Evolutionary conservation across 2,888 invertebrate species (phyloP).

Genomic region (Silvanus unidentatus): DNA sequence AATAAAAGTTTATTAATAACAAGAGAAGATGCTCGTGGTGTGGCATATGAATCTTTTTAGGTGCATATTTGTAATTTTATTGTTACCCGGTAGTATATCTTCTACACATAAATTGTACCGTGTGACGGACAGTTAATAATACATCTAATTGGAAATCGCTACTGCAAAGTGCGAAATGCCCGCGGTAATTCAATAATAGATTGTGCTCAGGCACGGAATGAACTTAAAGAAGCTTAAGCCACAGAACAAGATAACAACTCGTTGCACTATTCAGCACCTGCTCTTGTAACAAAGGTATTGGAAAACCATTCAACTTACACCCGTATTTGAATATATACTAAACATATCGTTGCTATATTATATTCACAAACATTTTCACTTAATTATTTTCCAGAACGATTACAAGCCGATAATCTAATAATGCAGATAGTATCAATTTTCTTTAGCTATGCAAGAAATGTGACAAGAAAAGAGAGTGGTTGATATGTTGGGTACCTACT

Average conservation of each 20-base stretch:
- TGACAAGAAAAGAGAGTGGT: too few species aligned
- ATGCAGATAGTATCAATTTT: too few species aligned
- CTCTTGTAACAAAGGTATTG: background rate
- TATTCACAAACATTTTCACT: slow-evolving; percentile 2
- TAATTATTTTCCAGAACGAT: slow-evolving; percentile 1
- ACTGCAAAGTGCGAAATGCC: slow-evolving; percentile 24
- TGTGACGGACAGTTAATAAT: slow-evolving; percentile 32
- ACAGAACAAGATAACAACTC: slow-evolving; percentile 1
- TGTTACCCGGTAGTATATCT: too few species aligned
- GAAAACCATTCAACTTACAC: too few species aligned
- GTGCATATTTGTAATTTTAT: too few species aligned
- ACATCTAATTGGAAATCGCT: slow-evolving; percentile 38
- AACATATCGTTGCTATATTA: background rate
- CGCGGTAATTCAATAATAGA: slow-evolving; percentile 25
- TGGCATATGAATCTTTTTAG: too few species aligned
- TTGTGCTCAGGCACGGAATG: slow-evolving; percentile 25
- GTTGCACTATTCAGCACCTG: slow-evolving; percentile 1
- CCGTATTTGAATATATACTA: background rate
- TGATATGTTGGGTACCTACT: too few species aligned
- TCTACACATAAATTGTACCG: slow-evolving; percentile 23
- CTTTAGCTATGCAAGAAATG: too few species aligned
- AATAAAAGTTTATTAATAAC: too few species aligned
- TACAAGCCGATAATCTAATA: too few species aligned
- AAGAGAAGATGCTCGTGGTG: too few species aligned
- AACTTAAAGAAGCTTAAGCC: slow-evolving; percentile 1